Conservation (phyloP, 2,113 vertebrate genomes). For the Proteles cristata region DNA sequence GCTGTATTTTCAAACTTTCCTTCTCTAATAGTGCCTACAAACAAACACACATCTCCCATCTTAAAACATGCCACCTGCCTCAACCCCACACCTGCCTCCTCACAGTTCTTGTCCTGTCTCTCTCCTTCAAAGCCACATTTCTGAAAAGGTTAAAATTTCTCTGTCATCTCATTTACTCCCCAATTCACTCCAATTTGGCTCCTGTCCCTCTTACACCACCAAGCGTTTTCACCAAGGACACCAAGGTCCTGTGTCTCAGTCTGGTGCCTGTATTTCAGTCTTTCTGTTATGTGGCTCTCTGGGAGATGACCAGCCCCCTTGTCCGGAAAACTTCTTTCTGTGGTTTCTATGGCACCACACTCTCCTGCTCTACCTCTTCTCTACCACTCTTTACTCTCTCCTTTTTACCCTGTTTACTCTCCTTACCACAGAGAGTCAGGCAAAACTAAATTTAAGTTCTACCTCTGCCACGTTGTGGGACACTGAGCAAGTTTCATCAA, state of each 20-base stretch:
- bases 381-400: not conserved
- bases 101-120: not conserved
- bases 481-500: not conserved
- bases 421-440: not conserved
- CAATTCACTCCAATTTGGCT: not conserved
- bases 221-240: not conserved
- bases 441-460: not conserved
- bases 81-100: not conserved
- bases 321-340: not conserved
- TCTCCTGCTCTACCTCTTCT: not conserved
- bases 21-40: not conserved
- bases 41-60: not conserved
- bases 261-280: not conserved
- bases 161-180: not conserved
- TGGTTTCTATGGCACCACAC: not conserved
- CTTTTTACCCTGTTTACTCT: not conserved
- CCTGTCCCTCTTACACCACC: not conserved
- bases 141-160: constrained; percentile 9
- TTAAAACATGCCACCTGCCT: not conserved
- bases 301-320: not conserved
- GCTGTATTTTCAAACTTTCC: not conserved
- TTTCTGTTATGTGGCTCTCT: not conserved
- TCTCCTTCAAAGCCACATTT: constrained; percentile 20
- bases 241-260: not conserved
- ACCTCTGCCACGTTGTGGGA: not conserved